Conservation (phyloP, 2,113 vertebrate species). For the Ellobius talpinus region DNA sequence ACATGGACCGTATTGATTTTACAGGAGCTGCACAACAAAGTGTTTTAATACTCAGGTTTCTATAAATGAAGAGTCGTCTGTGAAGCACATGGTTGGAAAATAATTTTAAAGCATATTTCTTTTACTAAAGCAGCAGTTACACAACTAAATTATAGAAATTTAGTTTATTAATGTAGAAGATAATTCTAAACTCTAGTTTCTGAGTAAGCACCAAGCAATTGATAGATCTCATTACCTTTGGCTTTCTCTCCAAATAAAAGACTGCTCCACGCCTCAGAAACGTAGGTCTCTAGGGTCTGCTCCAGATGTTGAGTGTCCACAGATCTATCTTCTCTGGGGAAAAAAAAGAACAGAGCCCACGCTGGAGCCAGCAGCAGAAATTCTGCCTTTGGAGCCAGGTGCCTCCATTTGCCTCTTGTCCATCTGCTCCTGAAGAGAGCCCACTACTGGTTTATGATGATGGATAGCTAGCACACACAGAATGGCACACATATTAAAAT, state of each 20-base stretch:
- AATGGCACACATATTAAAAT: slow-evolving; percentile 81
- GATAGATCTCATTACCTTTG: background rate
- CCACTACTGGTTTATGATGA: slow-evolving; percentile 22
- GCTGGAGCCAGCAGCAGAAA: fast-evolving
- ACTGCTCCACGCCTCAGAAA: fast-evolving
- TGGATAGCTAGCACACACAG: slow-evolving; percentile 60
- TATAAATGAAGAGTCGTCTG: background rate
- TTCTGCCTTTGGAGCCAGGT: background rate
- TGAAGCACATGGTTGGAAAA: no score
- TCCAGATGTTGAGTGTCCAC: background rate
- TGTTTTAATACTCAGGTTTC: slow-evolving; percentile 17
- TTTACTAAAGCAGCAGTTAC: background rate
- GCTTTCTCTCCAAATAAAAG: background rate
- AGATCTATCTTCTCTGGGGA: slow-evolving; percentile 59
- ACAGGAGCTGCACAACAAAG: background rate
- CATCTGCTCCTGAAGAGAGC: background rate
- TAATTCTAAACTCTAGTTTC: background rate
- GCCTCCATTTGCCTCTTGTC: background rate
- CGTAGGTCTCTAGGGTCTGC: background rate
- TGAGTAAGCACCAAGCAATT: background rate
- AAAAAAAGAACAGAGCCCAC: background rate
- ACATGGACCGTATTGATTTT: background rate
- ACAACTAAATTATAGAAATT: background rate
- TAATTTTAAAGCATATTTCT: background rate
- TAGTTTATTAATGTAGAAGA: background rate